These are phyloP conservation scores for Chloroclystis v-ata DNA, from an alignment of 2,888 invertebrate species.

Conservation along the genomic window DNA sequence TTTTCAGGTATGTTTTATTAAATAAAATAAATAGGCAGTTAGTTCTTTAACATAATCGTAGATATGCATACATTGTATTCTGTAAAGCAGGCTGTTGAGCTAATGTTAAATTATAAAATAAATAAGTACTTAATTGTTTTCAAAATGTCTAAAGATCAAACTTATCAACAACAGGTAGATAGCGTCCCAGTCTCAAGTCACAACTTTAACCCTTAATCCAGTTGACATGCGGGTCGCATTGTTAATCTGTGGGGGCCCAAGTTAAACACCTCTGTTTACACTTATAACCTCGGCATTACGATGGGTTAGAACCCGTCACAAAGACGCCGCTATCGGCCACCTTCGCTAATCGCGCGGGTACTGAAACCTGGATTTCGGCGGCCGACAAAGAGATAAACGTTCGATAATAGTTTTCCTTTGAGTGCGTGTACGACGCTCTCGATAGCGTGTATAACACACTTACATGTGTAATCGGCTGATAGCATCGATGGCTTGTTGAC, in stretches of 20 bases:
- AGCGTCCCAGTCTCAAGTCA: too few relatives aligned
- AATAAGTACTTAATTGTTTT: too few relatives aligned
- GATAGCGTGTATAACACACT: conserved; percentile 38
- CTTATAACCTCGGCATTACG: conserved; percentile 52
- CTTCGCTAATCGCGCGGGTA: conserved; percentile 62
- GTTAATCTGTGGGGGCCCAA: conserved; percentile 4
- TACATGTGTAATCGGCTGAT: conserved; percentile 53
- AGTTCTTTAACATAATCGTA: background rate
- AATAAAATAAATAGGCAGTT: too few relatives aligned
- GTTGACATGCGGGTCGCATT: background rate
- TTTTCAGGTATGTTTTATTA: too few relatives aligned
- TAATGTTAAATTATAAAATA: too few relatives aligned
- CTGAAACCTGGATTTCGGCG: conserved; percentile 71
- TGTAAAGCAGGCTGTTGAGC: too few relatives aligned
- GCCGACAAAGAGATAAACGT: conserved; percentile 70
- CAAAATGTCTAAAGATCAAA: too few relatives aligned
- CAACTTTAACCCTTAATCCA: background rate
- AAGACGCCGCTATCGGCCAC: conserved; percentile 68
- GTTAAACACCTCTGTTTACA: conserved; percentile 38
- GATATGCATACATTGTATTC: too few relatives aligned
- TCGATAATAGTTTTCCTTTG: conserved; percentile 70
- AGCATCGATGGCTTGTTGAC: conserved; percentile 7
- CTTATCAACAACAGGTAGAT: too few relatives aligned
- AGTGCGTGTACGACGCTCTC: conserved; percentile 59
- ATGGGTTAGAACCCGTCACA: conserved; percentile 61